Base-by-base conservation (phyloP, 2,113 vertebrate species). In the Perognathus longimembris region DNA sequence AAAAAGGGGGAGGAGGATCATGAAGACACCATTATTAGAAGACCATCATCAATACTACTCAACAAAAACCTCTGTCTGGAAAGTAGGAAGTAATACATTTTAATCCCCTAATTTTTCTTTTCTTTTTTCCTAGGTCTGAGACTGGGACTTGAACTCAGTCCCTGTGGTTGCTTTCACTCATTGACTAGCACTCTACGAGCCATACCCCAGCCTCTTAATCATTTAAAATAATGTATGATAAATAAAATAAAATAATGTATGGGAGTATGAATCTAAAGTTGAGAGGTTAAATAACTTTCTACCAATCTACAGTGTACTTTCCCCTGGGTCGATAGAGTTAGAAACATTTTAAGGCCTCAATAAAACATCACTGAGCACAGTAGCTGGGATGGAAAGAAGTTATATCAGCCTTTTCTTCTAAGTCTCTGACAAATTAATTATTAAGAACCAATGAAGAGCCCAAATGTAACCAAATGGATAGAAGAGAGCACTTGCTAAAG, bases 381-480 rank as follows among this genome's bases (percentile, higher is more conserved):
- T 7, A 85, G 28, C 79, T 85, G 80, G 66, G 77, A 82, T 63
- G 50, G 12, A 63, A 92, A 95, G 85, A 74, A 87, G 15, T 81
- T 75, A 14, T 94, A 79, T 69, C 24, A 75, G 73, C 26, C 81
- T 93, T 97, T 89, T 63, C 82, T 67, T 71, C 26, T 38, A 85
- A 94, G 90, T 92, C 57, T 93, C 89, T 95, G 79, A 92, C 30
- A 86, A 95, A 97, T 96, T 94, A 97, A 97, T 95, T 95, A 90
- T 91, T 95, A 67, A 96, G 95, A 96, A 32, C 61, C 94, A 74
- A 92, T 20, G 20, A 93, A 91, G 79, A 97, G 82, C 63, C 73
- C 89, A 96, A 96, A 91, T 89, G 30, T 67, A 95, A 89, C n/a
- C 61, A 88, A 93, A 91, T 69, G 93, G 82, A 78, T 45, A 71